Percentiles rank a stretch among this genome's conserved stretches.
These are phyloP conservation scores for Branchipolynoe longqiensis DNA, from an alignment of 2,888 invertebrate genomes.

Conservation along the genomic window DNA sequence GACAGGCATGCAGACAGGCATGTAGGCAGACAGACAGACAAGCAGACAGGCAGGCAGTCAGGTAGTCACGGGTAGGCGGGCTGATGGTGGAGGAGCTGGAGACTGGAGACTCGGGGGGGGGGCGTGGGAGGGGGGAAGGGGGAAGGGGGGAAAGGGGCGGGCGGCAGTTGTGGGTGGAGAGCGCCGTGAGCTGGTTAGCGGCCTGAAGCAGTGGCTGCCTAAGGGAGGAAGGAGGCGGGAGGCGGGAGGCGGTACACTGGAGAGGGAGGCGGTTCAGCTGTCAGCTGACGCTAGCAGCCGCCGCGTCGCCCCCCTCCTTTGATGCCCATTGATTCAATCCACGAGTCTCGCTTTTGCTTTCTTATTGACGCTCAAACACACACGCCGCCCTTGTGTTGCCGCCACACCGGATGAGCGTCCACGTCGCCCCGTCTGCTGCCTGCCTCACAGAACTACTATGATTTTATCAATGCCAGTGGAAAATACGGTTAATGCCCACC, in stretches of 20 bases:
- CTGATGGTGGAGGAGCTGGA: too few relatives aligned
- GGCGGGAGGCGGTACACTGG: background rate
- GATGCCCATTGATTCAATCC: slow-evolving; percentile 38
- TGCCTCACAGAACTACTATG: background rate
- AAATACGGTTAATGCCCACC: slow-evolving; percentile 14
- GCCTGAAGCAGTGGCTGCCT: background rate
- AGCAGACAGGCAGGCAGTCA: too few relatives aligned
- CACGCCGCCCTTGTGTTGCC: background rate
- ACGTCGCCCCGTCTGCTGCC: background rate
- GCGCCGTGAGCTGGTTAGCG: background rate
- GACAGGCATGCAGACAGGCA: too few relatives aligned
- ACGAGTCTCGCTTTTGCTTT: slow-evolving; percentile 12
- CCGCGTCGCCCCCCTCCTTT: background rate
- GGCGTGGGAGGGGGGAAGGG: background rate
- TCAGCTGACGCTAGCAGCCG: slow-evolving; percentile 10
- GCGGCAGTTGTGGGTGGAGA: background rate
- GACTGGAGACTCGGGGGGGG: too few relatives aligned
- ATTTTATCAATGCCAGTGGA: background rate
- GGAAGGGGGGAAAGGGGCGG: background rate
- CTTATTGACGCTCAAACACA: slow-evolving; percentile 41
- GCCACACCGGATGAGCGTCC: background rate
- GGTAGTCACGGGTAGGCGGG: too few relatives aligned
- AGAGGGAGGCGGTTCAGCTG: slow-evolving; percentile 15
- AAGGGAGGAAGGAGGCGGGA: background rate
- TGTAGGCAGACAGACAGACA: too few relatives aligned